These are phyloP conservation scores for Pangasius mekongensis DNA, from an alignment of 2,797 vertebrate species.

Conservation along the genomic window DNA sequence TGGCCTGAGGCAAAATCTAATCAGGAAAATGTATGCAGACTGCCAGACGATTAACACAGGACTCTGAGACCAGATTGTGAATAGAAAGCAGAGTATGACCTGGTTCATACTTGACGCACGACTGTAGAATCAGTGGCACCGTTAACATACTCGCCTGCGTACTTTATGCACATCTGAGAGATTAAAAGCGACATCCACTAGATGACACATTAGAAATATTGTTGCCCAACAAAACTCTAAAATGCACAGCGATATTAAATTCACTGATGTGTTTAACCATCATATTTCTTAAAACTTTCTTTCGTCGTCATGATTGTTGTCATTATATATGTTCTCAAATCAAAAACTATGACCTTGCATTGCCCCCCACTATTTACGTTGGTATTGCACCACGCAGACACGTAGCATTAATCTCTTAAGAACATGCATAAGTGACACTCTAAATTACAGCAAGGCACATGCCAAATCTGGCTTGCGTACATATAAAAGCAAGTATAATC, in stretches of 20 bases:
- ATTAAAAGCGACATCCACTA: neutral
- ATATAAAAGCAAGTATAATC: neutral
- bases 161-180: neutral
- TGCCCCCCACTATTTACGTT: neutral
- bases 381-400: neutral
- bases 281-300: neutral
- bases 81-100: constrained; percentile 29
- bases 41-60: constrained; percentile 47
- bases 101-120: neutral
- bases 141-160: neutral
- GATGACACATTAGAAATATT: neutral
- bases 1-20: constrained; percentile 61
- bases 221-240: neutral
- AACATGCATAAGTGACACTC: neutral
- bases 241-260: neutral
- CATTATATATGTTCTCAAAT: neutral
- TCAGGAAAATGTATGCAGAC: constrained; percentile 52
- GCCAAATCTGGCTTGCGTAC: neutral
- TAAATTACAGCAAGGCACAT: neutral
- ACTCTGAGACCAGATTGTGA: constrained; percentile 53
- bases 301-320: neutral
- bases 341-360: neutral
- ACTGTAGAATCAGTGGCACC: neutral
- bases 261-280: neutral
- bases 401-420: neutral